Conservation (phyloP, 2,113 vertebrate species). For the Lepidothrix coronata region DNA sequence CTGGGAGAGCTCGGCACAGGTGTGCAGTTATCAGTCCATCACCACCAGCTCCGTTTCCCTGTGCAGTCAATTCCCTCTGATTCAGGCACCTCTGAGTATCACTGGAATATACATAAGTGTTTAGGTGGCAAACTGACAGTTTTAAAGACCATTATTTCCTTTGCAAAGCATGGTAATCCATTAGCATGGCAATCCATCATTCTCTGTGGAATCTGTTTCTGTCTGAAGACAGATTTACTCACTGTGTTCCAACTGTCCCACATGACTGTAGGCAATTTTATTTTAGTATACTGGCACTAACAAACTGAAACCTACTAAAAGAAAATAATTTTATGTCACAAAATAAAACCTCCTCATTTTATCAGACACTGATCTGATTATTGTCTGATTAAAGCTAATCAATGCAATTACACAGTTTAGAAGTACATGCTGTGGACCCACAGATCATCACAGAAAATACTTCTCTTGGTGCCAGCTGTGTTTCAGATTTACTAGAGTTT, state of each 20-base stretch:
- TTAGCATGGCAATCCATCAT: not conserved
- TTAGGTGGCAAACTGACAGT: not conserved
- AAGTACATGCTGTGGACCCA: not conserved
- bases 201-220: not conserved
- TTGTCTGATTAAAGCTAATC: not conserved
- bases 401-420: slow-evolving; percentile 6
- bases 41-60: not conserved
- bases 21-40: not conserved
- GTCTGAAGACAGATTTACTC: not conserved
- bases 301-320: not conserved
- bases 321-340: not conserved
- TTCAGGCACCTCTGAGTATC: not conserved
- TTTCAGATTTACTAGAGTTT: not conserved
- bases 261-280: not conserved
- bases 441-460: not conserved
- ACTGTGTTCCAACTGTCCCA: not conserved
- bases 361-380: slow-evolving; percentile 10
- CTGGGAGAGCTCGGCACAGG: not conserved
- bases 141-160: not conserved
- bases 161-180: not conserved
- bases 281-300: not conserved
- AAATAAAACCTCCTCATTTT: not conserved
- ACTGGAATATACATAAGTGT: not conserved
- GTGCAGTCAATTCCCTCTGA: rapidly evolving
- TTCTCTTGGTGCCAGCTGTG: not conserved